These are phyloP conservation scores for Papilio elwesi DNA, from an alignment of 2,888 invertebrate genomes.

Conservation along the genomic window DNA sequence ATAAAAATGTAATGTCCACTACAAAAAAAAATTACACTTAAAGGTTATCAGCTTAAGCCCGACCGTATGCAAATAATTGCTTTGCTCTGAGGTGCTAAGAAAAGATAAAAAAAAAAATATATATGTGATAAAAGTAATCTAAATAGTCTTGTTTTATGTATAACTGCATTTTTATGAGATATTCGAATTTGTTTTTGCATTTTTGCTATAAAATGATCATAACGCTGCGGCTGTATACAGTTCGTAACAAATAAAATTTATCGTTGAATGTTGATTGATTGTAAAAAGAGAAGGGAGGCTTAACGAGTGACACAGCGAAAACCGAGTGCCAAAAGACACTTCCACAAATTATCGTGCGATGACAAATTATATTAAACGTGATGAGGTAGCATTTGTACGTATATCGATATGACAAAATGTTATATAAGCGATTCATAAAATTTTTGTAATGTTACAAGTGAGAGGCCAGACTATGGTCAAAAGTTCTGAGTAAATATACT, in stretches of 20 bases:
- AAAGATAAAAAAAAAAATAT: conserved; percentile 5
- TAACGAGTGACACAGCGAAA: conserved; percentile 50
- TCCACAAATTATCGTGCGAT: conserved; percentile 58
- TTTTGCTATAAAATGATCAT: background rate
- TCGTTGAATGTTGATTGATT: conserved; percentile 27
- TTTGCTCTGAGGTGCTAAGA: background rate
- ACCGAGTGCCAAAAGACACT: conserved; percentile 47
- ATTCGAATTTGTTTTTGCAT: conserved; percentile 11
- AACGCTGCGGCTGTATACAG: background rate
- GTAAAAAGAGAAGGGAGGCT: conserved; percentile 30
- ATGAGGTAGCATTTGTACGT: conserved; percentile 24
- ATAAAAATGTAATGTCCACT: conserved; percentile 25
- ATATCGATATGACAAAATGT: conserved; percentile 6
- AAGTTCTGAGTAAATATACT: too few species aligned
- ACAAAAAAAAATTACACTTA: conserved; percentile 16
- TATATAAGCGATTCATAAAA: conserved; percentile 13
- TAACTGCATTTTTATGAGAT: background rate
- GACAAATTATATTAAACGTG: conserved; percentile 60
- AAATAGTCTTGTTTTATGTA: conserved; percentile 14
- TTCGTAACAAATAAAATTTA: background rate
- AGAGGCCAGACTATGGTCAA: too few species aligned
- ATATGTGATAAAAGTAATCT: background rate
- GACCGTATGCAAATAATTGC: conserved; percentile 19
- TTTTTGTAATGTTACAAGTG: background rate
- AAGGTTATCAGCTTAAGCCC: conserved; percentile 18